Percentiles rank a stretch among this genome's conserved stretches.
Conservation (phyloP, 2,888 invertebrate species). For the Lithosia quadra region DNA sequence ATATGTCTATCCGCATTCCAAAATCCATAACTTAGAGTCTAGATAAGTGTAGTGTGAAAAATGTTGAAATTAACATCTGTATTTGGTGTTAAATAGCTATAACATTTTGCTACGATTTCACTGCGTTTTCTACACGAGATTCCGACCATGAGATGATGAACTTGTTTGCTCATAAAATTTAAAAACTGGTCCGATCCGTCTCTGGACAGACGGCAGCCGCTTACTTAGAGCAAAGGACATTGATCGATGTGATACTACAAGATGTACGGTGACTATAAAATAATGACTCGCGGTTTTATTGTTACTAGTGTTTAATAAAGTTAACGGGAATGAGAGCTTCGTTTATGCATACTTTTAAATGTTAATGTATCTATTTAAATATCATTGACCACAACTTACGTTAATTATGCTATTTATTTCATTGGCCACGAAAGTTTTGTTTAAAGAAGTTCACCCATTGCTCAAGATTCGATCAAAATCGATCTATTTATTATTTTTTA, state of each 20-base stretch:
- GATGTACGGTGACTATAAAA: slow-evolving; percentile 52
- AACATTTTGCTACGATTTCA: background rate
- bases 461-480: no score
- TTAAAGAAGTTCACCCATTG: no score
- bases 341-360: no score
- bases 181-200: slow-evolving; percentile 22
- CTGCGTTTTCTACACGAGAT: background rate
- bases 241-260: slow-evolving; percentile 56
- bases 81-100: background rate
- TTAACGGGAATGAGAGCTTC: no score
- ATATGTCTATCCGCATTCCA: background rate
- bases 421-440: no score
- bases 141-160: background rate
- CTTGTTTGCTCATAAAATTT: slow-evolving; percentile 12
- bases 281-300: slow-evolving; percentile 55
- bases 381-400: no score
- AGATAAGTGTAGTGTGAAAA: background rate
- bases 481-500: no score
- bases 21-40: background rate
- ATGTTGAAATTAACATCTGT: background rate
- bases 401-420: no score
- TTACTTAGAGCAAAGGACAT: slow-evolving; percentile 53
- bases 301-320: no score
- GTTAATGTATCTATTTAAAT: no score
- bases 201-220: slow-evolving; percentile 31